Evolutionary conservation across 2,113 vertebrate genomes (phyloP).

Genomic region (Sceloporus undulatus): DNA sequence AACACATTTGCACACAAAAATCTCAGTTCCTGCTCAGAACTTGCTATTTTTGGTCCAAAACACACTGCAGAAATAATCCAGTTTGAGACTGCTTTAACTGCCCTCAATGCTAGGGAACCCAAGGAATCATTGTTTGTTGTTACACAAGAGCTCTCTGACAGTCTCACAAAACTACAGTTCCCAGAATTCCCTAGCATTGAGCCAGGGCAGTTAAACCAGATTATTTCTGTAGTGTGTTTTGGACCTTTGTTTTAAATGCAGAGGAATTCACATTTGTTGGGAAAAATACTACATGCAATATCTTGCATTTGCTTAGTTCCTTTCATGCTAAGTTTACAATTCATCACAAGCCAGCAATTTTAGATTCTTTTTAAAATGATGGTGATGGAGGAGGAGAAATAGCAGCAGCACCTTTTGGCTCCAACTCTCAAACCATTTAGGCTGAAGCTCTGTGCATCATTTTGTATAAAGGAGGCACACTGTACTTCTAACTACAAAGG

Average conservation of each 20-base stretch:
- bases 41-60: too few species aligned
- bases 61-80: too few species aligned
- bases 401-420: not conserved
- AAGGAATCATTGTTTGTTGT: too few species aligned
- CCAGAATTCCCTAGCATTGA: too few species aligned
- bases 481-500: not conserved
- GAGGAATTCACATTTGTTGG: not conserved
- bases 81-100: too few species aligned
- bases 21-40: not conserved
- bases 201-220: too few species aligned
- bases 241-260: not conserved
- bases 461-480: not conserved
- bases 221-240: too few species aligned
- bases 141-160: too few species aligned
- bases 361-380: not conserved
- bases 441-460: not conserved
- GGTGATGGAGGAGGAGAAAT: not conserved
- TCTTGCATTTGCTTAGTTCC: not conserved
- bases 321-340: not conserved
- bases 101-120: too few species aligned
- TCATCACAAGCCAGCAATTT: not conserved
- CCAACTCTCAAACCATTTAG: not conserved
- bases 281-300: not conserved
- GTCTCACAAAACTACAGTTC: too few species aligned
- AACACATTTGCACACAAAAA: constrained; percentile 3